Evolutionary conservation across 2,797 vertebrate species (phyloP).

Genomic region (Triplophysa bombifrons): DNA sequence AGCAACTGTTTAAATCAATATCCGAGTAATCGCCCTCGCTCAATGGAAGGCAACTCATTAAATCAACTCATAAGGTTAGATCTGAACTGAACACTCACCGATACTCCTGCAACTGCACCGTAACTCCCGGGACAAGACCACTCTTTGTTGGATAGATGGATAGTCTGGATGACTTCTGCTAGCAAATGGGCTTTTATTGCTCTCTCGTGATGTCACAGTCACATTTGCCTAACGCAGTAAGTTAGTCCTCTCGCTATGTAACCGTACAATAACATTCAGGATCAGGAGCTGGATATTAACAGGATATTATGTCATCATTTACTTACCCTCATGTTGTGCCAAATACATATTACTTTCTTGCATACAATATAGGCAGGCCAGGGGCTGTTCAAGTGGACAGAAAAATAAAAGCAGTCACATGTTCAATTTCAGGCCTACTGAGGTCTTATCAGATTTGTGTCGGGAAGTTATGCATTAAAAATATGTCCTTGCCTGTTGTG

Average conservation of each 20-base stretch:
- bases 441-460: too few species aligned
- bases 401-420: too few species aligned
- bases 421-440: too few species aligned
- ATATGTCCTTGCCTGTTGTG: too few species aligned
- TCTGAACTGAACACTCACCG: slow-evolving; percentile 46
- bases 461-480: too few species aligned
- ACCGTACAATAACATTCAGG: slow-evolving; percentile 9
- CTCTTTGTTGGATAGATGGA: slow-evolving; percentile 49
- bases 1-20: slow-evolving; percentile 2
- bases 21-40: background rate
- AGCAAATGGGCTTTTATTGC: slow-evolving; percentile 46
- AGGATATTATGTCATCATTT: accelerated
- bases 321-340: background rate
- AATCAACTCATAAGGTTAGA: slow-evolving; percentile 16
- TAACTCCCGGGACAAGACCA: slow-evolving; percentile 50
- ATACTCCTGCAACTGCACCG: slow-evolving; percentile 52
- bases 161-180: slow-evolving; percentile 43
- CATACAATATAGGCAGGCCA: too few species aligned
- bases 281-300: background rate
- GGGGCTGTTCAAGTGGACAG: too few species aligned
- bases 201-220: slow-evolving; percentile 77
- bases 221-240: slow-evolving; percentile 77
- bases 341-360: background rate
- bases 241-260: slow-evolving; percentile 54
- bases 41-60: background rate